Base-by-base conservation (phyloP, 2,888 invertebrate genomes). In the Hecatera dysodea region DNA sequence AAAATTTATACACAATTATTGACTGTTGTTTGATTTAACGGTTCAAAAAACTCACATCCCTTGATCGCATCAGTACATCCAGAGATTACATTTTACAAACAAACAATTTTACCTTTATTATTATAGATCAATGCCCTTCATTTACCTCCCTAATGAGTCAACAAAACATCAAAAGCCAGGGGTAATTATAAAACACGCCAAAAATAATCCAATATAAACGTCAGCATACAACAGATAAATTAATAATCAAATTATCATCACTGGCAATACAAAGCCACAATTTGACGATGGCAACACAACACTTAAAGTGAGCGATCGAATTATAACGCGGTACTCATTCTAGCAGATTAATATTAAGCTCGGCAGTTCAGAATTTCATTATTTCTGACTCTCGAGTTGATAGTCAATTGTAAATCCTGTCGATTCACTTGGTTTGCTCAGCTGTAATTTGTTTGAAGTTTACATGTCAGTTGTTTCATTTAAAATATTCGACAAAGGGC, bases 341-440 rank as follows among this genome's bases (percentile, higher is more conserved):
- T 48, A 53, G 22, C 33, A 60, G 27, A 75, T 75, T 55, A 75
- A 67, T 46, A 55, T 59, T 53, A 15, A 74, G 53, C 67, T 27
- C 17, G 24, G 27, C 29, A 53, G 12, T 66, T 29, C 72, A 52
- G 42, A 44, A 44, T 57, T 64, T 46, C 36, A 59, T 59, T 66
- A 66, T 66, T 65, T 29, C 29, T 39, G 65, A 33, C 52, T 73
- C 22, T 66, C 33, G 9, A 17, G n/a, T 29, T 17, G 36, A 53
- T 59, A 36, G n/a, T 33, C 33, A 24, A 73, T 53, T 46, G 50
- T 46, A 59, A n/a, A 73, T 33, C 59, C 59, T 66, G n/a, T 55
- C 46, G 15, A 39, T 50, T 52, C 19, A 19, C 22, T 55, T 44
- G 6, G 12, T 57, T 39, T 8, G 29, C 17, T 56, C 5, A 29